Conservation (phyloP, 2,797 vertebrate species). For the Chrosomus eos region DNA sequence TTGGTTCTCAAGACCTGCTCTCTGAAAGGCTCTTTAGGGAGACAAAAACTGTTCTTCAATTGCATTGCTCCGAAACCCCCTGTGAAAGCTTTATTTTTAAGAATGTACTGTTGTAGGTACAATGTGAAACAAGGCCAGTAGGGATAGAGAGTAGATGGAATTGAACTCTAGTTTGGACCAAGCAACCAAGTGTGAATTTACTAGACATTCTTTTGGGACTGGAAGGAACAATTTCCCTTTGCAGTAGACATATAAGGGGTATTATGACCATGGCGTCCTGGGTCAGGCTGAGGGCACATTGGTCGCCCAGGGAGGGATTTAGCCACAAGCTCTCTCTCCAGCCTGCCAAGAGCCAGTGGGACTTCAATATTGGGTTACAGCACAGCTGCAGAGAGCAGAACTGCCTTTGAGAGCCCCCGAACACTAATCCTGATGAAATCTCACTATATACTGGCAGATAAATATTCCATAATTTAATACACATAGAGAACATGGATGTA, state of each 20-base stretch:
- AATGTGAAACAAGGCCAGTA: not conserved
- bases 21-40: not conserved
- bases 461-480: conserved; percentile 21
- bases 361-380: conserved; percentile 60
- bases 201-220: not conserved
- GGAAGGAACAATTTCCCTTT: conserved; percentile 14
- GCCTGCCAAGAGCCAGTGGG: conserved; percentile 69
- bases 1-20: not conserved
- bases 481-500: conserved; percentile 19
- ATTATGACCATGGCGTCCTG: conserved; percentile 66
- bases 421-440: conserved; percentile 43
- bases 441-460: conserved; percentile 25
- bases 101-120: not conserved
- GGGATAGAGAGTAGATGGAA: not conserved
- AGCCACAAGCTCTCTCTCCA: conserved; percentile 63
- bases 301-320: conserved; percentile 73
- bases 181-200: not conserved
- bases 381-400: conserved; percentile 19
- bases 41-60: not conserved
- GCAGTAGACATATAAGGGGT: conserved; percentile 65
- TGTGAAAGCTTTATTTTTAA: conserved; percentile 6
- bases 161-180: not conserved
- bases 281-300: conserved; percentile 68
- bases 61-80: not conserved
- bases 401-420: conserved; percentile 24